Evolutionary conservation across 2,888 invertebrate species (phyloP), one percentile per base, ranked within the genome.

Genomic region (Achlya flavicornis): DNA sequence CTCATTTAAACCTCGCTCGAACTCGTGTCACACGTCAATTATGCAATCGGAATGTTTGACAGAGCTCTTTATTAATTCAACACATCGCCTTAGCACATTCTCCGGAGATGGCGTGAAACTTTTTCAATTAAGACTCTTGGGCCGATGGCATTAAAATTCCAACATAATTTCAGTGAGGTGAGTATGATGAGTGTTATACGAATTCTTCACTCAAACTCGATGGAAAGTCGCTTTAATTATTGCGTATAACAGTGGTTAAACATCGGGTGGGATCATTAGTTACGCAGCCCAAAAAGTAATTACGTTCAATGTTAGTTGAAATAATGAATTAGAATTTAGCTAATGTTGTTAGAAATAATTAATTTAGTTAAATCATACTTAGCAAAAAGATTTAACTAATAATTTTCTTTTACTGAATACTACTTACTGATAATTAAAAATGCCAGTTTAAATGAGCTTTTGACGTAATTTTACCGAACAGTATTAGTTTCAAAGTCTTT

Each of bases 121-220:
- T 92, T 93, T 92, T 91, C 90, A 92, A 92, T 93, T 92, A 92
- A 87, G 83, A 81, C 77, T 81, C 80, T 78, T 75, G 75, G 80
- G 81, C 83, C 85, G 85, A 86, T 88, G 78, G 76, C 86, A 87
- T 90, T 90, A 86, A 90, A 91, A 91, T 90, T 90, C 88, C 87
- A 75, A 80, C 81, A 82, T 85, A 84, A 88, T 88, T 85, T 84
- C 80, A 78, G 79, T 74, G 75, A 70, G 75, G 77, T 76, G 72
- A 71, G 77, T 75, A 70, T 81, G 81, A 82, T 74, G 75, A 76
- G 75, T 79, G 79, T 77, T 75, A 72, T 72, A 73, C 67, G 77
- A 72, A 77, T 75, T 70, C 72, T 72, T 69, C 19, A 61, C 61
- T 70, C 65, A 68, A 74, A 75, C 72, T 75, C 74, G 71, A 77